phyloP scores from a whole-genome alignment of 2,113 vertebrate genomes.

The Callaeas wilsoni region DNA sequence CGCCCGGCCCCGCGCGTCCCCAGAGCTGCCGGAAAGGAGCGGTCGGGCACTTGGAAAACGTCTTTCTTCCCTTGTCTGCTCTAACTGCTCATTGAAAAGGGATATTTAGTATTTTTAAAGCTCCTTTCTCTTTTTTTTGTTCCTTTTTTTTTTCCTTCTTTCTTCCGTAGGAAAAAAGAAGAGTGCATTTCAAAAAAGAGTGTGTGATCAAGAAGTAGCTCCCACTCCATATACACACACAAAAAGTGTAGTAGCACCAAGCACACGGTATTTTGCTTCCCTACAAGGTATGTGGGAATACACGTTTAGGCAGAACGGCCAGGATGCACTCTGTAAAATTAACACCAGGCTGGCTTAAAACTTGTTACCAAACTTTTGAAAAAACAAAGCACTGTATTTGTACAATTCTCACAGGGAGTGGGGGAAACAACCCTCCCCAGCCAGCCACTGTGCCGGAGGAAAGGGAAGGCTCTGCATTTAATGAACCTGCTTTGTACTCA shows the following conservation, averaged over 20 bases:
- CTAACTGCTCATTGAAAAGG: neutral
- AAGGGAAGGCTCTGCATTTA: neutral
- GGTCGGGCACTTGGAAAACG: rapidly evolving
- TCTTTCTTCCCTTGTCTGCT: neutral
- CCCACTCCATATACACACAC: rapidly evolving
- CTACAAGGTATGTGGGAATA: rapidly evolving
- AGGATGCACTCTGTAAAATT: neutral
- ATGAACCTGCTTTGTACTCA: neutral
- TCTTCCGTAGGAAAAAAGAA: rapidly evolving
- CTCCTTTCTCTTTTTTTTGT: rapidly evolving
- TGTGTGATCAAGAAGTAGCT: rapidly evolving
- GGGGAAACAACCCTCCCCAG: neutral
- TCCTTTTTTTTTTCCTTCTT: too few species aligned
- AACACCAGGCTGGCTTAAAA: neutral
- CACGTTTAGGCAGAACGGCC: rapidly evolving
- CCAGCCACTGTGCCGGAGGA: neutral
- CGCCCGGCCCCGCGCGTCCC: neutral
- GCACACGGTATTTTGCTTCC: neutral
- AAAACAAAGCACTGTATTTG: neutral
- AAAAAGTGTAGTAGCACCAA: neutral
- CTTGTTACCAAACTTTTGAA: neutral
- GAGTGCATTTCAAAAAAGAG: rapidly evolving
- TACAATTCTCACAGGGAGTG: neutral
- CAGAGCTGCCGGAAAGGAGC: rapidly evolving
- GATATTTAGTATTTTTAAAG: neutral